phyloP scores from a whole-genome alignment of 2,797 vertebrate genomes.

The Gambelia wislizenii region DNA sequence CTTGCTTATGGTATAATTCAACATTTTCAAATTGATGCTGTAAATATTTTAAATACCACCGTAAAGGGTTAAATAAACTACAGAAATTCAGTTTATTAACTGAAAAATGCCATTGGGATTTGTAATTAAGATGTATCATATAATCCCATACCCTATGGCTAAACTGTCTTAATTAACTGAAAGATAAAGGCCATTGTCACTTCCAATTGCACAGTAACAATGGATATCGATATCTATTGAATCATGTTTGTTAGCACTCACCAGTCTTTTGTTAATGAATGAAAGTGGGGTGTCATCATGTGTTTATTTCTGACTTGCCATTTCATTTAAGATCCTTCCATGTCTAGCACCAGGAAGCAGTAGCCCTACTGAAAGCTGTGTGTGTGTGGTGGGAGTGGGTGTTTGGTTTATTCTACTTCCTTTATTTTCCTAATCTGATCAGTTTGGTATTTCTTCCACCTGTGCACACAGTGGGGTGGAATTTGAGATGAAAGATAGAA shows the following conservation, averaged over 20 bases:
- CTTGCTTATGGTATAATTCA: neutral
- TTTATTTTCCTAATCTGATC: neutral
- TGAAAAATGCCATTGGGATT: neutral
- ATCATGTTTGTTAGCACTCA: slow-evolving; percentile 53
- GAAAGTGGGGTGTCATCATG: neutral
- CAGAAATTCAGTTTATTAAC: slow-evolving; percentile 9
- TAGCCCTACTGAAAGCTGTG: neutral
- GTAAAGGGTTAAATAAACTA: neutral
- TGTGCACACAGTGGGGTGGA: neutral
- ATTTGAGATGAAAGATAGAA: neutral
- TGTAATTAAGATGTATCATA: slow-evolving; percentile 32
- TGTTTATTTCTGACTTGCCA: neutral
- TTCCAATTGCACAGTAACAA: slow-evolving; percentile 43
- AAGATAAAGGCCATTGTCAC: slow-evolving; percentile 61
- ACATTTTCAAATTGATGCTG: neutral
- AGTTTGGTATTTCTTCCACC: neutral
- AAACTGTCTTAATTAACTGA: slow-evolving; percentile 57
- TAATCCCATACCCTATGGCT: neutral
- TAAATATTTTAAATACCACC: slow-evolving; percentile 9
- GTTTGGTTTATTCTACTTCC: neutral
- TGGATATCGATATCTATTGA: slow-evolving; percentile 57
- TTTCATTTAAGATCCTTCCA: neutral
- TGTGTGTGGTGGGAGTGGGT: too few relatives aligned
- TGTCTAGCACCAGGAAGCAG: rapidly evolving
- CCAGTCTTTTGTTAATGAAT: neutral